A percentile compares a stretch with the other conserved stretches of the same genome.
phyloP scores from a whole-genome alignment of 2,797 vertebrate species.

The Muscicapa striata region DNA sequence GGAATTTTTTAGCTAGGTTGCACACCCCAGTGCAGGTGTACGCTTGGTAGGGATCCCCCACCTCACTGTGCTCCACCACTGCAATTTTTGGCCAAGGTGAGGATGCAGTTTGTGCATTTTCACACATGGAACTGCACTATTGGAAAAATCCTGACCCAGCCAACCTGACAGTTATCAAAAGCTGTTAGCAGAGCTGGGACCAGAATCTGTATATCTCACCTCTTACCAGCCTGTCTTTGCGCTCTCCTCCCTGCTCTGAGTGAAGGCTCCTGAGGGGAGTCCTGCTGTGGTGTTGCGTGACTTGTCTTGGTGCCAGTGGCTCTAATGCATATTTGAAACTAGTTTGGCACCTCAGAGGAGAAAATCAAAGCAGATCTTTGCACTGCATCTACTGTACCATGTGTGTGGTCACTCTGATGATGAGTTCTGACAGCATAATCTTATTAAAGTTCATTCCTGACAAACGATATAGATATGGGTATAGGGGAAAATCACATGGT shows the following conservation, averaged over 20 bases:
- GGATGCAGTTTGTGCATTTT: background rate
- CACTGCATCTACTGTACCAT: background rate
- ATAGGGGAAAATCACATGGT: constrained; percentile 7
- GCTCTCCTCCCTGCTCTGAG: background rate
- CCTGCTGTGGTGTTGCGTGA: background rate
- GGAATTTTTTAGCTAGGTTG: background rate
- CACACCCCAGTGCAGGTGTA: background rate
- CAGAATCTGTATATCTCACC: background rate
- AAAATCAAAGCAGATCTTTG: constrained; percentile 41
- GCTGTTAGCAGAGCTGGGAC: background rate
- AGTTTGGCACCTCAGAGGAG: background rate
- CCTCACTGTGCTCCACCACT: background rate
- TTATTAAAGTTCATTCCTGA: constrained; percentile 61
- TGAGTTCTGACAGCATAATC: constrained; percentile 53
- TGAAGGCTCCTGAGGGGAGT: background rate
- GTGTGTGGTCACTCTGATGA: constrained; percentile 20
- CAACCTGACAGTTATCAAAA: background rate
- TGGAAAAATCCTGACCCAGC: background rate
- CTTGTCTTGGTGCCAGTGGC: background rate
- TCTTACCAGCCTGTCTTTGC: background rate
- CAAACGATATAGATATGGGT: constrained; percentile 34
- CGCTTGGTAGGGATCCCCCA: background rate
- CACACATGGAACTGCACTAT: background rate
- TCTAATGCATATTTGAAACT: background rate
- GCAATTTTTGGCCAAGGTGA: background rate